Evolutionary conservation across 2,797 vertebrate species (phyloP).

Genomic region (Setipinna tenuifilis): DNA sequence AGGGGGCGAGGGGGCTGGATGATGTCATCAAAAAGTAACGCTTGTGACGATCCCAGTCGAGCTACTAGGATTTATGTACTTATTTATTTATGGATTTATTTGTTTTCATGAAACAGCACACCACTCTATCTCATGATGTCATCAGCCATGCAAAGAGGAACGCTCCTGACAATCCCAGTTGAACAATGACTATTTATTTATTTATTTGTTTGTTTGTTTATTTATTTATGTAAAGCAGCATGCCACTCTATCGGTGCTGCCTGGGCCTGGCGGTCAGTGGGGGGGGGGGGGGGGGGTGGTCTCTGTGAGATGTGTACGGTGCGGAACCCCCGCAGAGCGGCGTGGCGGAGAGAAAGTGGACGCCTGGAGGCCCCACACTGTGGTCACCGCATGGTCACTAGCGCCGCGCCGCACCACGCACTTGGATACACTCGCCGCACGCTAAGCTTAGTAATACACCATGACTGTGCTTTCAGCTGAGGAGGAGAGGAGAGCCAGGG

Average conservation of each 20-base stretch:
- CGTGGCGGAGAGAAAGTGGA: neutral
- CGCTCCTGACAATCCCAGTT: neutral
- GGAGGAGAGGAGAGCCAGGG: neutral
- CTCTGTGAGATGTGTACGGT: neutral
- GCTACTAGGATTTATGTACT: too few relatives aligned
- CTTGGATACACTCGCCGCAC: neutral
- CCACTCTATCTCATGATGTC: neutral
- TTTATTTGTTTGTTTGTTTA: neutral
- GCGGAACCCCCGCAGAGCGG: neutral
- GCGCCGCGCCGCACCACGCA: neutral
- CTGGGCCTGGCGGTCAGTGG: neutral
- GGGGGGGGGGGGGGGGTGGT: neutral
- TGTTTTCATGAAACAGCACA: neutral
- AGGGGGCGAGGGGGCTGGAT: neutral
- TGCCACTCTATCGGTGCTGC: neutral
- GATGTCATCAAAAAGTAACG: too few relatives aligned
- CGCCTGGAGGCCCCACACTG: neutral
- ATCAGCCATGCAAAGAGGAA: neutral
- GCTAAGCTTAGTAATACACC: conserved; percentile 3
- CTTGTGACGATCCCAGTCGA: too few relatives aligned
- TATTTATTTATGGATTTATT: too few relatives aligned
- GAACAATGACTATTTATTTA: too few relatives aligned
- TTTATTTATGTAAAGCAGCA: neutral
- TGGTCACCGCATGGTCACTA: neutral
- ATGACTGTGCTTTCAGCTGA: neutral